Evolutionary conservation across 2,797 vertebrate species (phyloP).

Genomic region (Molossus molossus): DNA sequence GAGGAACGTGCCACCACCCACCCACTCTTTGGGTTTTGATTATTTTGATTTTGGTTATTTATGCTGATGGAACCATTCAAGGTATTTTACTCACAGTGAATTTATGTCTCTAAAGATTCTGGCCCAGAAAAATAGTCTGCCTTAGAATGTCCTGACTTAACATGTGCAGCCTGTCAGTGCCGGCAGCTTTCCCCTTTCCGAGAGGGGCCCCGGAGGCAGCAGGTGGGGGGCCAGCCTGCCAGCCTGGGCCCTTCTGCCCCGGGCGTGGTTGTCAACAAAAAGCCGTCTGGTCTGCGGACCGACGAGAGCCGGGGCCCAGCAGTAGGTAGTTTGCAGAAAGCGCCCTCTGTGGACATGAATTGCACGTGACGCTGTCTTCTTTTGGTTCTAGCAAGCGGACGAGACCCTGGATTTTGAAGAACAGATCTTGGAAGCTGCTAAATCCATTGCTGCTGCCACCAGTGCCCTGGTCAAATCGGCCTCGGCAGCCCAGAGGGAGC

Average conservation of each 20-base stretch:
- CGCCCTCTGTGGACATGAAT: background rate
- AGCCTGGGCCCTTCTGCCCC: background rate
- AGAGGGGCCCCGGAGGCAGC: background rate
- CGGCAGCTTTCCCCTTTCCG: conserved; percentile 27
- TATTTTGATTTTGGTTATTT: conserved; percentile 30
- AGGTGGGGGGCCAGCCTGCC: background rate
- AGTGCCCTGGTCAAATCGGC: conserved; percentile 99
- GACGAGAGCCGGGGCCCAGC: conserved; percentile 11
- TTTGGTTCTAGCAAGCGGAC: conserved; percentile 96
- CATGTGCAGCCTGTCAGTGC: background rate
- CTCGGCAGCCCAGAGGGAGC: conserved; percentile 98
- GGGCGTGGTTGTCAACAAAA: background rate
- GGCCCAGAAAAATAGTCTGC: conserved; percentile 27
- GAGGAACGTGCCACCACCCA: background rate
- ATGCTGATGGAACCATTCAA: background rate
- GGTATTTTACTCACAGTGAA: background rate
- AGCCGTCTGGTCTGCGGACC: background rate
- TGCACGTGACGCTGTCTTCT: conserved; percentile 82
- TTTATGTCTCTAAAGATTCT: conserved; percentile 20
- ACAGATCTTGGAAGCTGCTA: conserved; percentile 99
- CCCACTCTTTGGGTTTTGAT: background rate
- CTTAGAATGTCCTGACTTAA: conserved; percentile 46
- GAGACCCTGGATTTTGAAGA: conserved; percentile 99
- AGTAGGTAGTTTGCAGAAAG: conserved; percentile 64
- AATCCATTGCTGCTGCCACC: conserved; percentile 98